A percentile compares a stretch with the other conserved stretches of the same genome.
phyloP scores from a whole-genome alignment of 2,888 invertebrate species.

The Drosophila stalkeri region DNA sequence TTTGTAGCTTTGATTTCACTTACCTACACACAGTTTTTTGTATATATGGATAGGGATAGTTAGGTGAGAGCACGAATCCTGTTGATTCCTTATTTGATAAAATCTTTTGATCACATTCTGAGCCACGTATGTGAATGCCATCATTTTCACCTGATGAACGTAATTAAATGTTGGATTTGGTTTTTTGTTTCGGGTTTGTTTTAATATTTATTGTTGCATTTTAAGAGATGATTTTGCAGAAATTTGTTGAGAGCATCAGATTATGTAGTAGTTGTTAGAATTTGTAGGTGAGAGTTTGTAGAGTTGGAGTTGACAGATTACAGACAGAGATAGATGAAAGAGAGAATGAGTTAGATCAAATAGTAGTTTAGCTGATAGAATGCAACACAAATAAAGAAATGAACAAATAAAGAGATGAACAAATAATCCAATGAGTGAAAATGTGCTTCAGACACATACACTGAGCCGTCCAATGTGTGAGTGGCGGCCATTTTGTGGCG shows the following conservation, averaged over 20 bases:
- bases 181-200: slow-evolving; percentile 18
- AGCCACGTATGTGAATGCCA: slow-evolving; percentile 97
- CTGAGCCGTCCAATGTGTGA: slow-evolving; percentile 67
- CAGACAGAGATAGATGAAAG: slow-evolving; percentile 5
- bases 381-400: slow-evolving; percentile 67
- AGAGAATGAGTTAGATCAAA: slow-evolving; percentile 19
- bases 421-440: slow-evolving; percentile 26
- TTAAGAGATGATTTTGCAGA: slow-evolving; percentile 35
- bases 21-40: slow-evolving; percentile 97
- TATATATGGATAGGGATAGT: slow-evolving; percentile 97
- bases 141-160: slow-evolving; percentile 90
- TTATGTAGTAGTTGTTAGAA: slow-evolving; percentile 15
- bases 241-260: slow-evolving; percentile 42
- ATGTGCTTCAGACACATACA: slow-evolving; percentile 75
- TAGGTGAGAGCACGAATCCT: slow-evolving; percentile 97
- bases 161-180: slow-evolving; percentile 21
- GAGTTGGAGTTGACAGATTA: slow-evolving; percentile 5
- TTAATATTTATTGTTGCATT: slow-evolving; percentile 65
- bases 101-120: slow-evolving; percentile 99
- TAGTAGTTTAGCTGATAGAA: slow-evolving; percentile 29
- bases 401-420: slow-evolving; percentile 31
- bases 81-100: slow-evolving; percentile 96
- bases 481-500: slow-evolving; percentile 41
- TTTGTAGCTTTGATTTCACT: slow-evolving; percentile 71
- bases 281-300: slow-evolving; percentile 22